These are phyloP conservation scores for Gymnocheta viridis DNA, from an alignment of 2,888 invertebrate genomes.

Conservation along the genomic window DNA sequence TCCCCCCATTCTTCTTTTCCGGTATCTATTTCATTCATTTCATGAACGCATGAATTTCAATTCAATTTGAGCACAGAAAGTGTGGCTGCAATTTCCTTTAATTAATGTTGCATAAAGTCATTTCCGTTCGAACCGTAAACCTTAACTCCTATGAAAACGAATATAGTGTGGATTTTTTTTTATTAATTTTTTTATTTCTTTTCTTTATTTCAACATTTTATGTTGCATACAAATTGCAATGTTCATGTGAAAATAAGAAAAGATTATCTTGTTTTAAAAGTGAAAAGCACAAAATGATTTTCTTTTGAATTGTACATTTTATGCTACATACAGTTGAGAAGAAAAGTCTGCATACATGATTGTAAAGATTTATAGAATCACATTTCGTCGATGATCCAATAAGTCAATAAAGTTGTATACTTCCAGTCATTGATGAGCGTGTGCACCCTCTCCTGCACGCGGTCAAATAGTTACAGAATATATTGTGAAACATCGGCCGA, in stretches of 20 bases:
- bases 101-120: constrained; percentile 69
- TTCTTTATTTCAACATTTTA: constrained; percentile 5
- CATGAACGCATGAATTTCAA: constrained; percentile 62
- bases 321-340: background rate
- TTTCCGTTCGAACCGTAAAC: constrained; percentile 63
- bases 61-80: constrained; percentile 67
- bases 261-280: constrained; percentile 43
- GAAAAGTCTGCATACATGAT: background rate
- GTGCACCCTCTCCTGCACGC: too few species aligned
- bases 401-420: too few species aligned
- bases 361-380: too few species aligned
- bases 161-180: constrained; percentile 16
- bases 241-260: constrained; percentile 26
- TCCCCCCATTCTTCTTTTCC: background rate
- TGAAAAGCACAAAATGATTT: constrained; percentile 29
- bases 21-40: constrained; percentile 57
- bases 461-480: too few species aligned
- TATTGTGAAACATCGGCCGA: too few species aligned
- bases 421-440: too few species aligned
- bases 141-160: constrained; percentile 58
- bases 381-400: too few species aligned
- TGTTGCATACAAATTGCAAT: background rate
- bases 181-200: background rate
- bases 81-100: constrained; percentile 69
- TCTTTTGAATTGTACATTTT: background rate